These are phyloP conservation scores for Anser brachyrhynchus DNA, from an alignment of 2,113 vertebrate species.

Conservation along the genomic window DNA sequence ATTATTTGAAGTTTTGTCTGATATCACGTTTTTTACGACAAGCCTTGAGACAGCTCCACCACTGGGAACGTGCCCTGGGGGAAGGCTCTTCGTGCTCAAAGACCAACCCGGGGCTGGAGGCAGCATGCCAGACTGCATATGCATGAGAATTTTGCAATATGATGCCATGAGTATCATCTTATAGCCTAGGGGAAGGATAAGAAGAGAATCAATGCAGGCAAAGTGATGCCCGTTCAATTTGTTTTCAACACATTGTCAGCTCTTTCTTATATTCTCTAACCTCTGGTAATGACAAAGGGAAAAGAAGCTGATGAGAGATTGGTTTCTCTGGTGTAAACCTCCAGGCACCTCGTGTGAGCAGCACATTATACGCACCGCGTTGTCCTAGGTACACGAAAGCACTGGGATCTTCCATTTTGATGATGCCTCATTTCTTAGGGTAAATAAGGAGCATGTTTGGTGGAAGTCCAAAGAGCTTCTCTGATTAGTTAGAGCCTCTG, in stretches of 20 bases:
- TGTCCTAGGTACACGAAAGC: not conserved
- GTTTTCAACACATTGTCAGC: conserved; percentile 6
- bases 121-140: not conserved
- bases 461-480: not conserved
- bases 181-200: not conserved
- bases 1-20: not conserved
- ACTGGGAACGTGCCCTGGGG: accelerated
- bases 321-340: not conserved
- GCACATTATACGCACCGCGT: not conserved
- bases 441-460: conserved; percentile 30
- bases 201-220: not conserved
- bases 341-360: not conserved
- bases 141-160: not conserved
- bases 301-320: not conserved
- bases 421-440: accelerated
- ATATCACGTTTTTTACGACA: not conserved
- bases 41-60: not conserved
- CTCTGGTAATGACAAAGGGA: not conserved
- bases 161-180: not conserved
- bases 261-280: not conserved
- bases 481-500: not conserved
- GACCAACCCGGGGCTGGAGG: not conserved
- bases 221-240: not conserved
- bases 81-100: not conserved
- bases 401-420: not conserved